Evolutionary conservation across 2,113 vertebrate genomes (phyloP), one percentile per base, ranked within the genome.

Genomic region (Anarhynchus alexandrinus): DNA sequence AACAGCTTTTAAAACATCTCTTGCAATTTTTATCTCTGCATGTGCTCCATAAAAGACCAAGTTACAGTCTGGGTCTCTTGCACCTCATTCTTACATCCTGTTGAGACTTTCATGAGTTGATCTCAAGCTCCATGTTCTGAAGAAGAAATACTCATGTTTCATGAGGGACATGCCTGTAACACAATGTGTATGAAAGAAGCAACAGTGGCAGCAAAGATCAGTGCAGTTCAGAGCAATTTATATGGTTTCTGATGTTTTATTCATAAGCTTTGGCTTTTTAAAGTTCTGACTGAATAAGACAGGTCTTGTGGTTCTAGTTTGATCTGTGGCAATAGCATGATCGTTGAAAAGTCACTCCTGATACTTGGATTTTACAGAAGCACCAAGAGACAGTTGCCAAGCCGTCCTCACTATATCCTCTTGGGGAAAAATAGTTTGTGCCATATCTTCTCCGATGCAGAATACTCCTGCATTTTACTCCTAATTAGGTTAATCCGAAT

Each of bases 171-270:
- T 12, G 43, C 43, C 77, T 86, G 36, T n/a, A 69, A 84, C 30
- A 54, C 45, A 76, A 11, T 13, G 11, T 67, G 16, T 62, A 19
- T 26, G 21, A 47, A 91, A 93, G 65, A 20, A 84, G 79, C 51
- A 69, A 78, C 57, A 88, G 65, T 12, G 71, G 27, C 80, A 88
- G 61, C 54, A 78, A 92, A 70, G 10, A 67, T 84, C 23, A 61
- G 73, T 64, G 32, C 29, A 78, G 9, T 77, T 38, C 40, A 43
- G 27, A 85, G 34, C 71, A 79, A 87, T 40, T 0, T 3, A 3
- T 62, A 29, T 59, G 5, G 58, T 73, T 94, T 94, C 45, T 90
- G 51, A 55, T 88, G 34, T 77, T 97, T 95, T 96, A 95, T 94
- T 96, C 23, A 43, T 66, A 86, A 91, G 22, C 42, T 81, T 82